These are phyloP conservation scores for Cydia fagiglandana DNA, from an alignment of 1,140 invertebrate genomes.

Conservation along the genomic window DNA sequence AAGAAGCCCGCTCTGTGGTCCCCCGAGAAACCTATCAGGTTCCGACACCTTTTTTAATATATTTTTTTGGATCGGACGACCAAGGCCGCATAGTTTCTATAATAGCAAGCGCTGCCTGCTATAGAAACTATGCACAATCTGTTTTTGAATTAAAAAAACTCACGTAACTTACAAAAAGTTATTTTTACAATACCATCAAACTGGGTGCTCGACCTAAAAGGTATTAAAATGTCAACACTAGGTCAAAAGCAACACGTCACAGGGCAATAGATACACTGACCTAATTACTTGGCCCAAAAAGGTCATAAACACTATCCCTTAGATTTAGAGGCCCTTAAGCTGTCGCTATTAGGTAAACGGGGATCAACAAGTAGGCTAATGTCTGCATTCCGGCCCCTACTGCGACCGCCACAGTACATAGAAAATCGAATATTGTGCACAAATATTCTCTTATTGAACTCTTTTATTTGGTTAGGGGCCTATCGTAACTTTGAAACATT, in stretches of 20 bases:
- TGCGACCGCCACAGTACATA: conserved; percentile 25
- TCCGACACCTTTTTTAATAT: no score
- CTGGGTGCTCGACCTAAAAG: background rate
- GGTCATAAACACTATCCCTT: background rate
- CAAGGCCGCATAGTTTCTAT: no score
- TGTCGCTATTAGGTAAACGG: conserved; percentile 27
- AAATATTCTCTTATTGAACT: no score
- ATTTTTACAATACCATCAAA: background rate
- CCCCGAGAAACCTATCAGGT: no score
- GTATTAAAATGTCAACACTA: background rate
- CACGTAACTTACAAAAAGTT: background rate
- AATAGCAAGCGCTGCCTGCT: no score
- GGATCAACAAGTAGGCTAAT: conserved; percentile 59
- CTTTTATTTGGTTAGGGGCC: no score
- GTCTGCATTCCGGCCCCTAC: conserved; percentile 34
- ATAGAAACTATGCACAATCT: no score
- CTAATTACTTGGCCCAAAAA: conserved; percentile 6
- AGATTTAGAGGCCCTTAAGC: conserved; percentile 30
- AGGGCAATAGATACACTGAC: conserved; percentile 2
- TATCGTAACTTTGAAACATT: no score
- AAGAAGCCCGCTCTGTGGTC: no score
- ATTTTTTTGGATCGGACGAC: no score
- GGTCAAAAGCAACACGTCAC: background rate
- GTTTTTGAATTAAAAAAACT: no score
- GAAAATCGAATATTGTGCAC: background rate